These are phyloP conservation scores for Polydrusus tereticollis DNA, from an alignment of 2,888 invertebrate genomes.

Conservation along the genomic window DNA sequence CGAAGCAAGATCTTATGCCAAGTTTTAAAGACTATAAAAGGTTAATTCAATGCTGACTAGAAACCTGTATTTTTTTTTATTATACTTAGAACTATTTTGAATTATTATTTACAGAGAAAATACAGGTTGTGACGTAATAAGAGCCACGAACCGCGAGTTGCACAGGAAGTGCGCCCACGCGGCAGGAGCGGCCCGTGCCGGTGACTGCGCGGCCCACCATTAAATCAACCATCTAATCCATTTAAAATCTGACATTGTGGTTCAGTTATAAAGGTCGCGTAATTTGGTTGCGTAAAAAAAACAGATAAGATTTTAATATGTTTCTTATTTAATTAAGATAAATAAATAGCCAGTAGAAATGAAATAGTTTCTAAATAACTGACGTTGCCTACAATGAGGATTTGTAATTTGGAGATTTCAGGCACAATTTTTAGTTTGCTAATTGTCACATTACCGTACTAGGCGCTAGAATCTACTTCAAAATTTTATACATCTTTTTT, in stretches of 20 bases:
- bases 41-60: not conserved
- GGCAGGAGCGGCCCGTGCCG: slow-evolving; percentile 64
- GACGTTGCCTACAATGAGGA: no score
- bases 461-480: no score
- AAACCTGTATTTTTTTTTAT: not conserved
- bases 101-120: slow-evolving; percentile 16
- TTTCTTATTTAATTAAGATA: slow-evolving; percentile 28
- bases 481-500: no score
- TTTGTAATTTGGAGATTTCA: no score
- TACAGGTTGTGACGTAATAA: slow-evolving; percentile 44
- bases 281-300: slow-evolving; percentile 38
- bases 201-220: slow-evolving; percentile 60
- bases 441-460: no score
- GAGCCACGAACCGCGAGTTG: slow-evolving; percentile 41
- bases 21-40: no score
- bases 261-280: slow-evolving; percentile 38
- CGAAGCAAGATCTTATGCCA: no score
- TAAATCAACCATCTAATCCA: slow-evolving; percentile 45
- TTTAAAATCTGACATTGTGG: slow-evolving; percentile 40
- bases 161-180: slow-evolving; percentile 65
- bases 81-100: slow-evolving; percentile 7
- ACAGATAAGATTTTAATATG: slow-evolving; percentile 5
- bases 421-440: no score
- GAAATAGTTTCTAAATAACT: no score
- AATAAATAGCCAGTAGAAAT: not conserved